Percentiles rank a stretch among this genome's conserved stretches.
Conservation (phyloP, 2,113 vertebrate genomes). For the Oreotrochilus melanogaster region DNA sequence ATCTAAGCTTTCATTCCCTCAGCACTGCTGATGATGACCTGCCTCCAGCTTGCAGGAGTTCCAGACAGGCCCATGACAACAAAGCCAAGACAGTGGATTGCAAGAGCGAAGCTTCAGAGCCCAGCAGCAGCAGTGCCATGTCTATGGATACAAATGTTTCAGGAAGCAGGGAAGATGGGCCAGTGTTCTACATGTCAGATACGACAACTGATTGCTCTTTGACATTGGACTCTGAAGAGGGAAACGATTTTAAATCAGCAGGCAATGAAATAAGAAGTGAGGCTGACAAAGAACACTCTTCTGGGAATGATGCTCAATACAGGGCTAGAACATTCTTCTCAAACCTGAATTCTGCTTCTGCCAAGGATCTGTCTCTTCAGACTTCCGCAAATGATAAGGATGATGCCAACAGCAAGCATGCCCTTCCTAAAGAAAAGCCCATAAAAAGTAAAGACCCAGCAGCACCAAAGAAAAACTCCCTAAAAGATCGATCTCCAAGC, state of each 20-base stretch:
- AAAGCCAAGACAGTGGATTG: constrained; percentile 67
- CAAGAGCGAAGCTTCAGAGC: constrained; percentile 76
- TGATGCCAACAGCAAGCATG: constrained; percentile 53
- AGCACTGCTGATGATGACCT: constrained; percentile 17
- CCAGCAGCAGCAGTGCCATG: constrained; percentile 75
- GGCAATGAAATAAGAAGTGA: constrained; percentile 39
- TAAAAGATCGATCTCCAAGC: constrained; percentile 66
- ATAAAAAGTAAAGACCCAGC: constrained; percentile 72
- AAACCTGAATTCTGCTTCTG: constrained; percentile 62
- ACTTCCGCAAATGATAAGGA: constrained; percentile 39
- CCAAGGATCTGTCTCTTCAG: constrained; percentile 43
- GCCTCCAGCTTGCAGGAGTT: constrained; percentile 29
- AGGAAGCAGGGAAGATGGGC: constrained; percentile 72
- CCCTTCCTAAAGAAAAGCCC: constrained; percentile 57
- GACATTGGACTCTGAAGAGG: constrained; percentile 88
- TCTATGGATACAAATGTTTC: constrained; percentile 80
- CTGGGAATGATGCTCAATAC: constrained; percentile 30
- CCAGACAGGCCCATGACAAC: constrained; percentile 37
- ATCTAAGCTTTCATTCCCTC: constrained; percentile 55
- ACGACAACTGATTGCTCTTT: constrained; percentile 86
- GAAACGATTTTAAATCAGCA: constrained; percentile 67
- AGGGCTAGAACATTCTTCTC: constrained; percentile 75
- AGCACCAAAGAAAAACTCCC: constrained; percentile 71
- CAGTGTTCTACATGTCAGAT: constrained; percentile 81
- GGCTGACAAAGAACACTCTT: neutral